Evolutionary conservation across 2,113 vertebrate genomes (phyloP).

Genomic region (Atractosteus spatula): DNA sequence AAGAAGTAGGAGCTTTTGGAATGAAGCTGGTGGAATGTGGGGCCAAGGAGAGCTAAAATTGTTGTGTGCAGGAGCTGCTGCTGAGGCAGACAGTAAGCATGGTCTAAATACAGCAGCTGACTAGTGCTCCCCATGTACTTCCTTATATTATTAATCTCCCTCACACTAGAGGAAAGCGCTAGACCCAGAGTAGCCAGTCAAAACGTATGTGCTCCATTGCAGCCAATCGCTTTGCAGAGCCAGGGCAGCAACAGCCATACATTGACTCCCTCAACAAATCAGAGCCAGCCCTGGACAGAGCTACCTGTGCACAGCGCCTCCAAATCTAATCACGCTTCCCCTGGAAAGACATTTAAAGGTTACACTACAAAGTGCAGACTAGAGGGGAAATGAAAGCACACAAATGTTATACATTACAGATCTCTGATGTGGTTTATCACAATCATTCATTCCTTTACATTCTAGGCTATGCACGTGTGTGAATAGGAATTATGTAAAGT

Average conservation of each 20-base stretch:
- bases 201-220: not conserved
- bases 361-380: too few species aligned
- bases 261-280: not conserved
- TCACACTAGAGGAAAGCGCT: too few species aligned
- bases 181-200: conserved; percentile 4
- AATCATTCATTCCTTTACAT: too few species aligned
- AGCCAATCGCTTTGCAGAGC: conserved; percentile 4
- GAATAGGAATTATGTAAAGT: too few species aligned
- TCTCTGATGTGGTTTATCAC: too few species aligned
- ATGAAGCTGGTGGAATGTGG: not conserved
- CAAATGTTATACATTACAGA: too few species aligned
- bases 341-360: not conserved
- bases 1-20: not conserved
- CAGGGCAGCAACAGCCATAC: conserved; percentile 20
- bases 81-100: not conserved
- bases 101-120: not conserved
- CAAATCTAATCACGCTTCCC: not conserved
- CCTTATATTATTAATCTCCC: conserved; percentile 8
- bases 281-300: not conserved
- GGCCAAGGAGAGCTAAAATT: conserved; percentile 3
- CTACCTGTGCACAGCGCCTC: not conserved
- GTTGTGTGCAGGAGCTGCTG: not conserved
- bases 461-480: too few species aligned
- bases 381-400: too few species aligned
- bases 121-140: not conserved